These are phyloP conservation scores for Xiphophorus hellerii DNA, from an alignment of 2,113 vertebrate species.

Conservation along the genomic window DNA sequence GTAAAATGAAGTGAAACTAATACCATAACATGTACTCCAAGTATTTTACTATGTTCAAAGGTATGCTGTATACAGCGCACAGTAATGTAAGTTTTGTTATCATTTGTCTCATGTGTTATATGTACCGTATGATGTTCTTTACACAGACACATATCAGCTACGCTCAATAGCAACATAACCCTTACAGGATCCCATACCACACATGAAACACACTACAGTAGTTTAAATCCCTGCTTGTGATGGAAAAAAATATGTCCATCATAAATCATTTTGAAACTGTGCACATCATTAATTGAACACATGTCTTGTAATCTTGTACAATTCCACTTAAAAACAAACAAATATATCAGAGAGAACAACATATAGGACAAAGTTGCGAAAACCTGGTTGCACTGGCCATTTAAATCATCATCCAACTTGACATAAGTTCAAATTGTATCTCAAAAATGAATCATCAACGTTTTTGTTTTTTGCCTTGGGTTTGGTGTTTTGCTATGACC, in stretches of 20 bases:
- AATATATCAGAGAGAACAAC: background rate
- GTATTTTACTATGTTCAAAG: background rate
- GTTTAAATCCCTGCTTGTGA: constrained; percentile 2
- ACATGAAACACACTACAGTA: background rate
- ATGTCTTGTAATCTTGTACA: no score
- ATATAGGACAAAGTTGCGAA: no score
- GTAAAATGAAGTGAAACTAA: background rate
- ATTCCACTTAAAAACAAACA: no score
- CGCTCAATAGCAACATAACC: background rate
- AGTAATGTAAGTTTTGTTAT: background rate
- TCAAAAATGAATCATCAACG: background rate
- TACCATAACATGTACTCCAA: background rate
- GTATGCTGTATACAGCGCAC: background rate
- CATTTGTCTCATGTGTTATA: background rate
- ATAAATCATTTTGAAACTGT: background rate
- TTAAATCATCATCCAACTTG: background rate
- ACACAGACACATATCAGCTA: background rate
- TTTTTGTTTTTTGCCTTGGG: no score
- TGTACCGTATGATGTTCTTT: background rate
- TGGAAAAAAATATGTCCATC: background rate
- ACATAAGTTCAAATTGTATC: background rate
- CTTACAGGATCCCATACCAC: background rate
- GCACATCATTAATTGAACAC: background rate
- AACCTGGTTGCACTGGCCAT: no score
- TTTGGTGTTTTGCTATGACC: no score